Percentiles rank a stretch among this genome's conserved stretches.
Evolutionary conservation across 1,140 invertebrate species (phyloP).

Genomic region (Penaeus japonicus): DNA sequence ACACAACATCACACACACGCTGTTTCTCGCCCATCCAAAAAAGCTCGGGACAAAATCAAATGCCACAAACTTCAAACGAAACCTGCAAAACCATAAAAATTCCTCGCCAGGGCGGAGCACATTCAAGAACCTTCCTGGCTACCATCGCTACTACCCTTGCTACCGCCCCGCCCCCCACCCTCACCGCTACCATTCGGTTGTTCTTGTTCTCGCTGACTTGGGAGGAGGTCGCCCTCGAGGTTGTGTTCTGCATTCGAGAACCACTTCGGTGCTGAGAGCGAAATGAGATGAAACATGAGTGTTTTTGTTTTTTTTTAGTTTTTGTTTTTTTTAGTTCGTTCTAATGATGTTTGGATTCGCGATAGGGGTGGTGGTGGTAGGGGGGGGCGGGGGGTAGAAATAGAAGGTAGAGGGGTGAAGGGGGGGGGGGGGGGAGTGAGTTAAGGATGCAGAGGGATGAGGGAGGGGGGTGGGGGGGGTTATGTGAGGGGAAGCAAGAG

Average conservation of each 20-base stretch:
- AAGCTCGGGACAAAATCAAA: neutral
- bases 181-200: too few species aligned
- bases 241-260: too few species aligned
- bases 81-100: constrained; percentile 16
- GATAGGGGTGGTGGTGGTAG: too few species aligned
- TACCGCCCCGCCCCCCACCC: neutral
- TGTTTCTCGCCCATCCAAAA: neutral
- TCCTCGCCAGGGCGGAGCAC: neutral
- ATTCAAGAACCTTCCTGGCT: neutral
- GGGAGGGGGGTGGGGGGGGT: neutral
- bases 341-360: too few species aligned
- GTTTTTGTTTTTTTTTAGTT: too few species aligned
- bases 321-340: too few species aligned
- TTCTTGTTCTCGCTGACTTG: too few species aligned
- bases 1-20: neutral
- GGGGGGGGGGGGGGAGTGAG: neutral
- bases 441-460: neutral
- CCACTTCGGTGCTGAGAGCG: too few species aligned
- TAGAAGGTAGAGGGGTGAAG: neutral
- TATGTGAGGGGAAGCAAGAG: neutral
- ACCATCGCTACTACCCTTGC: neutral
- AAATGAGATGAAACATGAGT: too few species aligned
- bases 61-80: constrained; percentile 23
- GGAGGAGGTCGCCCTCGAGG: too few species aligned
- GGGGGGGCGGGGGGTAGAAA: too few species aligned